Evolutionary conservation across 2,113 vertebrate genomes (phyloP).

Genomic region (Tachycineta bicolor): DNA sequence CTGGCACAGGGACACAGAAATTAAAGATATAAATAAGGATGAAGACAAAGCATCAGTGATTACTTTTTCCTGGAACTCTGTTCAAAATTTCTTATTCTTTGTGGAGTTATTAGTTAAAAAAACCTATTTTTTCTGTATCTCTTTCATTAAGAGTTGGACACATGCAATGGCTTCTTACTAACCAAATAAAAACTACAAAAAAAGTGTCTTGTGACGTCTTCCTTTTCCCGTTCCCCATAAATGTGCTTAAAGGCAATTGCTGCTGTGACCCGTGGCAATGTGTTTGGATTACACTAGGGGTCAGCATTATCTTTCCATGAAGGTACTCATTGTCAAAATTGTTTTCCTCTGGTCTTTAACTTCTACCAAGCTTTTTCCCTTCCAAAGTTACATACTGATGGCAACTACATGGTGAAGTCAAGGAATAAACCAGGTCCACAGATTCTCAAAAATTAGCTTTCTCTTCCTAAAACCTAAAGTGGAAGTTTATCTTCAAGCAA

Average conservation of each 20-base stretch:
- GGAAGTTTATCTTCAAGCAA: background rate
- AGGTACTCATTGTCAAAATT: background rate
- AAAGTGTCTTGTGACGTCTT: background rate
- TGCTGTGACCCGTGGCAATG: background rate
- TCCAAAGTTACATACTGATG: background rate
- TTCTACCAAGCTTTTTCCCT: background rate
- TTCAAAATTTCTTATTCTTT: background rate
- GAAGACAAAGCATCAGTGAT: background rate
- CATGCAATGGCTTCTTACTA: background rate
- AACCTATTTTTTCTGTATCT: background rate
- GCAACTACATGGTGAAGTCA: background rate
- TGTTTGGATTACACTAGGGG: background rate
- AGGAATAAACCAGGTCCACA: background rate
- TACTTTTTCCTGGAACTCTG: background rate
- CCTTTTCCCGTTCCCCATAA: background rate
- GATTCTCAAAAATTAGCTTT: background rate
- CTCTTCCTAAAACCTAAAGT: background rate
- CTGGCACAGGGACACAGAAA: background rate
- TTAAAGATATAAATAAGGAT: background rate
- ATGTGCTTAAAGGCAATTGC: background rate
- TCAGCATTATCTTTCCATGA: background rate
- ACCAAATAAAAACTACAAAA: background rate
- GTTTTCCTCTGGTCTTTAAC: background rate
- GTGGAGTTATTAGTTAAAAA: background rate
- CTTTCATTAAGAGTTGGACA: background rate